phyloP scores from a whole-genome alignment of 2,888 invertebrate species.

The Phyllotreta striolata region DNA sequence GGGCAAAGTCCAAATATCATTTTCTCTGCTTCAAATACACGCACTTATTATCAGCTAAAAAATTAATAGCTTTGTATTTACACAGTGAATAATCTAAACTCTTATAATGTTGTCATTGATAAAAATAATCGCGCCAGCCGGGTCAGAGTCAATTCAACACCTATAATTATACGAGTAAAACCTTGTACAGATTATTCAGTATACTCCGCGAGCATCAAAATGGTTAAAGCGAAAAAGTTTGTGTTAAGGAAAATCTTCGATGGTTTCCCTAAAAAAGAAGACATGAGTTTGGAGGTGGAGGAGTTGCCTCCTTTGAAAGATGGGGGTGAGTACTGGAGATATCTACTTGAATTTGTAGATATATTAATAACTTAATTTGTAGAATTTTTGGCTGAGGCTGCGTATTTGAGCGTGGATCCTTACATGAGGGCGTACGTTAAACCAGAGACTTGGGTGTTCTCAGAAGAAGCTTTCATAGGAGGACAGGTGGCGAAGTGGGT shows the following conservation, averaged over 20 bases:
- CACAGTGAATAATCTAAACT: too few species aligned
- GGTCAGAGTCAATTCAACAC: neutral
- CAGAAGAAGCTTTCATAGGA: slow-evolving; percentile 71
- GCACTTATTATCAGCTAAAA: too few species aligned
- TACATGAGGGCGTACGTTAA: slow-evolving; percentile 70
- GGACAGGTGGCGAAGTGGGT: slow-evolving; percentile 72
- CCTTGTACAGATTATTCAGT: neutral
- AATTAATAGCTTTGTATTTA: too few species aligned
- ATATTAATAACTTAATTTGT: slow-evolving; percentile 47
- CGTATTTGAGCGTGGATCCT: slow-evolving; percentile 76
- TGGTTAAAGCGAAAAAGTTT: slow-evolving; percentile 67
- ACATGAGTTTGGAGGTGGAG: slow-evolving; percentile 74
- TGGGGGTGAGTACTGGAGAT: slow-evolving; percentile 66
- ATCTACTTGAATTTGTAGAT: neutral
- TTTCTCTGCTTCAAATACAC: too few species aligned
- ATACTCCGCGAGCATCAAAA: slow-evolving; percentile 15
- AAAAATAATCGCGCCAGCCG: too few species aligned
- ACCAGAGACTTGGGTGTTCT: too few species aligned
- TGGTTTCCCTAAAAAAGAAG: slow-evolving; percentile 70
- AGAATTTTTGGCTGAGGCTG: slow-evolving; percentile 74
- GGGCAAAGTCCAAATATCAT: too few species aligned
- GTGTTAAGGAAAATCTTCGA: slow-evolving; percentile 71
- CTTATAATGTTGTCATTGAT: too few species aligned
- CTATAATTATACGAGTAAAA: neutral
- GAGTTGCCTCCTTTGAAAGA: slow-evolving; percentile 69